Base-by-base conservation (phyloP, 2,888 invertebrate species). In the Stenchaetothrips biformis region DNA sequence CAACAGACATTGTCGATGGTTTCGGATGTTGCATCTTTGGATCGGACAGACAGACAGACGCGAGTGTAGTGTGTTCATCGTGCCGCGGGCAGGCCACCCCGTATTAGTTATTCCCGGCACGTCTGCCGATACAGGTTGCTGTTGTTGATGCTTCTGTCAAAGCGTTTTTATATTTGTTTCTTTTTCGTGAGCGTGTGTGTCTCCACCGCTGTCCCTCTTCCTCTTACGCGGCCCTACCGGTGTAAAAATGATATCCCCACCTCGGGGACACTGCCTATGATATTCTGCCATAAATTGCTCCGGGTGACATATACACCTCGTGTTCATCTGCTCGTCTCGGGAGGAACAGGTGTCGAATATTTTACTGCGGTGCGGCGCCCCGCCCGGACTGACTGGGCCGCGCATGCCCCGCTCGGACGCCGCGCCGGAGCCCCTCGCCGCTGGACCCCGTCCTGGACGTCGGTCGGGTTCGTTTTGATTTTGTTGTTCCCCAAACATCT, bases 401-500 rank as follows among this genome's bases (percentile, higher is more conserved):
- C 59, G 59, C 59, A 37, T 37, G 59, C 59, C 59, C 59, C 13
- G 59, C 59, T 53, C 53, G 53, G 53, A 18, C 18, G 13, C 16
- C 53, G 16, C 16, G 53, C 2, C 16, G 53, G 4, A 18, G 53
- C 18, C 53, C 53, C 16, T 13, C 53, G 53, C 37, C 53, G 8
- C 67, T 21, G n/a, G 9, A 18, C 67, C 67, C 67, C 67, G 67
- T 11, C 67, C 67, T 18, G 59, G 59, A 59, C 59, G 59, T 13
- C 59, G 67, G 67, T 74, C 25, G 67, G 67, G 67, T 74, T 74
- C 21, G 67, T 74, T 74, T 74, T 74, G 21, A 74, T 74, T 74
- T 74, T 74, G 67, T 74, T 74, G 67, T 74, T 74, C 67, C 25
- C 67, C 67, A 74, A 74, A 74, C 67, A 74, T 74, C 67, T 74